These are phyloP conservation scores for Acrossocheilus fasciatus DNA, from an alignment of 2,797 vertebrate genomes.

Conservation along the genomic window DNA sequence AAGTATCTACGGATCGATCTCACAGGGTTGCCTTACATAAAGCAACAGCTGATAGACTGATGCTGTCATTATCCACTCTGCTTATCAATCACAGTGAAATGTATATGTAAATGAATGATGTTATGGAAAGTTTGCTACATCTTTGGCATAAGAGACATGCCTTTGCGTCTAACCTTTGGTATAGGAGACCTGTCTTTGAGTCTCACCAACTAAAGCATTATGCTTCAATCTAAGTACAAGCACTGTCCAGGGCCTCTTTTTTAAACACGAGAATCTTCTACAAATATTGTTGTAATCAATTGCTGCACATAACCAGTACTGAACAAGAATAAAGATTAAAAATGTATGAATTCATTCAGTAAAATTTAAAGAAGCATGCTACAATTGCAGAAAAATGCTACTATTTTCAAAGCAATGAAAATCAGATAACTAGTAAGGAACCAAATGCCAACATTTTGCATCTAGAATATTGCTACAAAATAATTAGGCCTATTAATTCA, in stretches of 20 bases:
- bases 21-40: not conserved
- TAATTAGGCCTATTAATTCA: not conserved
- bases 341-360: not conserved
- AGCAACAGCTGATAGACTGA: not conserved
- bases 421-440: not conserved
- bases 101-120: not conserved
- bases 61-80: slow-evolving; percentile 1
- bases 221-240: not conserved
- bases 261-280: not conserved
- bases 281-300: not conserved
- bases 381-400: no score
- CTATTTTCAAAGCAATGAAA: not conserved
- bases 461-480: not conserved
- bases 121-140: not conserved
- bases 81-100: slow-evolving; percentile 11
- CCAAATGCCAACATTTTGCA: not conserved
- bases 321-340: not conserved
- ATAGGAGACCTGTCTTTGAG: not conserved
- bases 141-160: not conserved
- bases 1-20: not conserved
- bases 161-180: not conserved
- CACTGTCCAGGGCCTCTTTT: not conserved
- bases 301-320: not conserved
- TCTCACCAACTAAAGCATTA: slow-evolving; percentile 1
- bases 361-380: not conserved